A percentile compares a stretch with the other conserved stretches of the same genome.
These are phyloP conservation scores for Pollicipes pollicipes DNA, from an alignment of 1,140 invertebrate species.

Conservation along the genomic window DNA sequence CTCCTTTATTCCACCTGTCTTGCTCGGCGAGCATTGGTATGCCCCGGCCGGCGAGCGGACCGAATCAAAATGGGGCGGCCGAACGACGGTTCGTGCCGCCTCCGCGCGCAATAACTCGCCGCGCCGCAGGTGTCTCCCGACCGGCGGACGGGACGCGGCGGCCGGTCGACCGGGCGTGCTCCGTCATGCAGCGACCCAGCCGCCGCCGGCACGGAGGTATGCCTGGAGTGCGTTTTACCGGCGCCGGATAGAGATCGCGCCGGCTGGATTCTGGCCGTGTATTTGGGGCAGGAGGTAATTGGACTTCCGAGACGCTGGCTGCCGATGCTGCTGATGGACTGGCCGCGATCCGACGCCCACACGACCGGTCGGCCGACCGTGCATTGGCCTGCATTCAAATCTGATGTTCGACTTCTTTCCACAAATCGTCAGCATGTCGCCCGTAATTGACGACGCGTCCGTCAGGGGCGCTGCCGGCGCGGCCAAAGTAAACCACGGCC, in stretches of 20 bases:
- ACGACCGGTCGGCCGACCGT: background rate
- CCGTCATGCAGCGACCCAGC: too few relatives aligned
- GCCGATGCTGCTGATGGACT: too few relatives aligned
- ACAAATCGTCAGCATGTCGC: background rate
- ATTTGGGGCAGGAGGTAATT: background rate
- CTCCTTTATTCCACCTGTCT: background rate
- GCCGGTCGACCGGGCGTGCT: too few relatives aligned
- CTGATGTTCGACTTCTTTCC: background rate
- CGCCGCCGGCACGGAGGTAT: too few relatives aligned
- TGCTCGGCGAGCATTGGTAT: background rate
- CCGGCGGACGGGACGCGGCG: too few relatives aligned
- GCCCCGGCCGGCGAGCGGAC: too few relatives aligned
- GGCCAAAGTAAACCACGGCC: background rate
- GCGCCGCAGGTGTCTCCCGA: too few relatives aligned
- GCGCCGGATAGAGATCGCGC: background rate
- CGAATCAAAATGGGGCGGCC: background rate
- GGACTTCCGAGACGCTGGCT: too few relatives aligned
- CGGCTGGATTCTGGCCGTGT: too few relatives aligned
- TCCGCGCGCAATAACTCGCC: background rate
- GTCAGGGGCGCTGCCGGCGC: background rate
- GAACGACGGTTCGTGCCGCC: background rate
- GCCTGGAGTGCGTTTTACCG: too few relatives aligned
- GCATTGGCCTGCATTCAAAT: background rate
- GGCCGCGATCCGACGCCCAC: too few relatives aligned
- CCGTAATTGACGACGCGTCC: background rate